Evolutionary conservation across 2,797 vertebrate genomes (phyloP).

Genomic region (Clarias laeviceps): DNA sequence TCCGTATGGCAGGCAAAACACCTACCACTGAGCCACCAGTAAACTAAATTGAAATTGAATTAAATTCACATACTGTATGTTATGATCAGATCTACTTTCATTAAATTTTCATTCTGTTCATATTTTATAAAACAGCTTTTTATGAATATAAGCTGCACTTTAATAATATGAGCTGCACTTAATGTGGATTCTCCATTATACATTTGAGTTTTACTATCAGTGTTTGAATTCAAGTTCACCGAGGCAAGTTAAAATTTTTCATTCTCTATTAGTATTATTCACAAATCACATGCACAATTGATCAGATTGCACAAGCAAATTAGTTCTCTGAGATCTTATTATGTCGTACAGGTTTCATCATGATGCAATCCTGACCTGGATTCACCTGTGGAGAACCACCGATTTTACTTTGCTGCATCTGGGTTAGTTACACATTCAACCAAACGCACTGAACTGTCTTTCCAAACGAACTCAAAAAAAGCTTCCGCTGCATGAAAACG

Average conservation of each 20-base stretch:
- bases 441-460: not conserved
- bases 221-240: not conserved
- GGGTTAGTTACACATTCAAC: not conserved
- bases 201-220: not conserved
- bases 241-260: not conserved
- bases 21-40: too few relatives aligned
- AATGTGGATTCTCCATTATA: not conserved
- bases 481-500: not conserved
- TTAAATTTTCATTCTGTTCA: not conserved
- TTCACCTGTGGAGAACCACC: not conserved
- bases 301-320: not conserved
- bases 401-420: not conserved
- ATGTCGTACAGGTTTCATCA: not conserved
- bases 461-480: not conserved
- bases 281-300: not conserved
- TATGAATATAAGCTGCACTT: not conserved
- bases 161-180: not conserved
- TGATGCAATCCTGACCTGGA: not conserved
- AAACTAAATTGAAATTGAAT: too few relatives aligned
- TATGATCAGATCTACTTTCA: not conserved
- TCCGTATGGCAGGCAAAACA: too few relatives aligned
- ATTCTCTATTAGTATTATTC: not conserved
- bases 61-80: too few relatives aligned
- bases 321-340: not conserved
- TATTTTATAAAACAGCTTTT: constrained; percentile 1